Evolutionary conservation across 2,888 invertebrate species (phyloP).

Genomic region (Himalopsyche kuldschensis): DNA sequence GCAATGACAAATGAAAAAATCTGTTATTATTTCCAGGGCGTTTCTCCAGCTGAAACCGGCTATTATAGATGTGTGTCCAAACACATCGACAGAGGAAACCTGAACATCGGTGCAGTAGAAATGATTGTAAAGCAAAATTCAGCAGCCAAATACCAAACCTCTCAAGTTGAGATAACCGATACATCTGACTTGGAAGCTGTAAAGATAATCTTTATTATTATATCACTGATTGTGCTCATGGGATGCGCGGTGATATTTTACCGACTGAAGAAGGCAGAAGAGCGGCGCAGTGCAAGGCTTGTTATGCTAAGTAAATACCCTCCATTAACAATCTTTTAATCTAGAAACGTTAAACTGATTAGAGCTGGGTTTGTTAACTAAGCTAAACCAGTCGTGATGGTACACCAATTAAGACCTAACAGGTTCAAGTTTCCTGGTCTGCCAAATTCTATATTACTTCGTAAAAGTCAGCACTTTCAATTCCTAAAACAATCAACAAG

Average conservation of each 20-base stretch:
- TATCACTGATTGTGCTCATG: slow-evolving; percentile 54
- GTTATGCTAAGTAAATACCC: slow-evolving; percentile 49
- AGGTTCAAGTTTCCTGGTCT: too few species aligned
- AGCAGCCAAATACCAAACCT: slow-evolving; percentile 41
- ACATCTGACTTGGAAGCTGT: slow-evolving; percentile 52
- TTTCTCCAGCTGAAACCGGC: slow-evolving; percentile 64
- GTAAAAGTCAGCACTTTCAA: too few species aligned
- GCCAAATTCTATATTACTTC: too few species aligned
- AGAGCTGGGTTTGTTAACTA: too few species aligned
- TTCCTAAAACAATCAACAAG: too few species aligned
- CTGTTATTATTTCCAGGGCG: slow-evolving; percentile 43
- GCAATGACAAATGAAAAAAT: too few species aligned
- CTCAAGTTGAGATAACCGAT: slow-evolving; percentile 50
- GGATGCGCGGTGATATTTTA: slow-evolving; percentile 53
- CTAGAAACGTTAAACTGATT: too few species aligned
- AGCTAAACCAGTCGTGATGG: too few species aligned
- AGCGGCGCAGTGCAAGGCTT: slow-evolving; percentile 50
- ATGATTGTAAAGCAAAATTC: slow-evolving; percentile 61
- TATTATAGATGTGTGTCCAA: slow-evolving; percentile 67
- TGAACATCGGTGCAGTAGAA: slow-evolving; percentile 61
- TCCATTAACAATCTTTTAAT: too few species aligned
- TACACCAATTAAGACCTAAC: too few species aligned
- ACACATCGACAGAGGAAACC: slow-evolving; percentile 56
- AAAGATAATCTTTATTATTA: slow-evolving; percentile 53
- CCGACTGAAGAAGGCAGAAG: slow-evolving; percentile 52